Evolutionary conservation across 23 tunicate genomes (phyloP), one percentile per base, ranked within the genome.

Genomic region (Trididemnum clinides): DNA sequence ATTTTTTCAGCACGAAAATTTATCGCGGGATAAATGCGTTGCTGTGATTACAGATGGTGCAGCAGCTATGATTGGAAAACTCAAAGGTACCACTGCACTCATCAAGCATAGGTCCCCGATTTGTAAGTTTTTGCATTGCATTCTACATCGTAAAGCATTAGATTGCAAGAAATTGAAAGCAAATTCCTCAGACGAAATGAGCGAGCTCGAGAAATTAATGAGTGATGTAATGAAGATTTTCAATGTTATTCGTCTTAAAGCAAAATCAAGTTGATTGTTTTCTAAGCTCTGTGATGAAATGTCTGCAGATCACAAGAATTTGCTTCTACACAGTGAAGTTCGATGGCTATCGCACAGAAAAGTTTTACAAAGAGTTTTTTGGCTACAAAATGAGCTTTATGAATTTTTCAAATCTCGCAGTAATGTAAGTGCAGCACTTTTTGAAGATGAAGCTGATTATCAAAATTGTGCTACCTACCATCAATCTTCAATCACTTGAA

Each of bases 11-110:
- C 23, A 39, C 26, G 84, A 80, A 80, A 80, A 54, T 80, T 80
- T 80, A 80, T 57, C 84, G 39, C 59, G 72, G 84, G 1, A 80
- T 30, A 80, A 80, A 3, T 80, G 84, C 59, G 72, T 57, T 80
- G 84, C 50, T 80, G 84, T 80, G 31, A 80, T 72, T 80, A 80
- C 84, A 21, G 72, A 77, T 77, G 82, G 82, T 44, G 82, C 82
- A 57, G 84, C 84, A 80, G 84, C 84, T 57, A 80, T 80, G 84
- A 58, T n/a, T 10, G 82, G 82, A 80, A 80, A 80, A 57, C 71
- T 57, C 84, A 80, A n/a, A 80, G 71, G 84, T 80, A 27, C 57
- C 25, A 73, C 71, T 57, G 70, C 69, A 59, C 39, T 31, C 1
- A 51, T 80, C 70, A 58, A 58, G 26, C 84, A 3, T 25, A 51